Evolutionary conservation across 2,888 invertebrate species (phyloP).

Genomic region (Automeris io): DNA sequence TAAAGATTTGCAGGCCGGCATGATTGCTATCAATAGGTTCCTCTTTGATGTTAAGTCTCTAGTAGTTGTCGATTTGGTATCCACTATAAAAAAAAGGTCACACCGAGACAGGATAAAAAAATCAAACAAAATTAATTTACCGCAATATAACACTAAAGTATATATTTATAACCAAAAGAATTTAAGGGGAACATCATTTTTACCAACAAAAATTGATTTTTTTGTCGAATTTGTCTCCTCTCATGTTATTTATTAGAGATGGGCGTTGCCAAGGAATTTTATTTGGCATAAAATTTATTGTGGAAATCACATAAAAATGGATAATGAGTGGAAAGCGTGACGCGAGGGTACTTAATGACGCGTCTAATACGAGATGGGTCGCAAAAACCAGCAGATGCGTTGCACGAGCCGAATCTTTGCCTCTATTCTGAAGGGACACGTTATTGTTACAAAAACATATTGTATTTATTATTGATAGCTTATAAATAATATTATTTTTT

Average conservation of each 20-base stretch:
- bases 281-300: slow-evolving; percentile 69
- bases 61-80: neutral
- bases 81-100: neutral
- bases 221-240: slow-evolving; percentile 1
- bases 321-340: slow-evolving; percentile 70
- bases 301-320: slow-evolving; percentile 63
- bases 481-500: slow-evolving; percentile 12
- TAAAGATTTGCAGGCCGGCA: no score
- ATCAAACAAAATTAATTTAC: slow-evolving; percentile 32
- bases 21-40: no score
- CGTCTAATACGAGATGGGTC: slow-evolving; percentile 39
- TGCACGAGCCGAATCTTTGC: slow-evolving; percentile 34
- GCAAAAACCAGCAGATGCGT: slow-evolving; percentile 46
- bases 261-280: slow-evolving; percentile 59
- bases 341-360: slow-evolving; percentile 51
- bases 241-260: slow-evolving; percentile 31
- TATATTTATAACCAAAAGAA: neutral
- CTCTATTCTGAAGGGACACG: slow-evolving; percentile 14
- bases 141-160: slow-evolving; percentile 3
- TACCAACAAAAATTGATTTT: neutral
- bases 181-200: neutral
- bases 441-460: slow-evolving; percentile 9
- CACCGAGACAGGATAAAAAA: slow-evolving; percentile 10
- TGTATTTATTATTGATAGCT: slow-evolving; percentile 19
- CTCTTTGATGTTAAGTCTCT: no score